Evolutionary conservation across 2,888 invertebrate species (phyloP), one percentile per base, ranked within the genome.

Genomic region (Tenthredo livida): DNA sequence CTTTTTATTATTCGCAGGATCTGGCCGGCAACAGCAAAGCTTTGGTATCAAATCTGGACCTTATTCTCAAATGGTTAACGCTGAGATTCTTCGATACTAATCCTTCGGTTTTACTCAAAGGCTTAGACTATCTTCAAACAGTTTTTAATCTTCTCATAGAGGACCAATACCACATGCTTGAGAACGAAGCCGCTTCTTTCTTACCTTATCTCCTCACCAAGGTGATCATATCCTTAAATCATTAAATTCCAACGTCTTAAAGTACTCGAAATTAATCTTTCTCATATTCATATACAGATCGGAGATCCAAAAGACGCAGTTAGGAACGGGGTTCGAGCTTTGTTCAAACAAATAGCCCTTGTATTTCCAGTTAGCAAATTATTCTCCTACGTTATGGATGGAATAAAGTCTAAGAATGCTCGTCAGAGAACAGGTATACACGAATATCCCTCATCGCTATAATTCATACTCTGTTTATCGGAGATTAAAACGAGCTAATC

Each of bases 61-160:
- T 99, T 86, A 97, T 99, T 84, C 95, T 99, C 73, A 99, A 99
- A 93, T 99, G 99, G 99, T 93, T 99, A 89, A 99, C 99, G 0
- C 94, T 99, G 75, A 95, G 99, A 86, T 99, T 99, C 94, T 99
- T 99, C 91, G 99, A 99, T 94, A 99, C 99, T 37, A 99, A 99
- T 94, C 99, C 99, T 12, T 98, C 98, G 21, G 99, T 99, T 58
- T 95, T 99, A 86, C 95, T 99, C 89, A 98, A 98, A 94, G 98
- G 97, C n/a, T 94, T 99, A 89, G 99, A 99, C 92, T 99, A 98
- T 93, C 94, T 99, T 15, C 96, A 97, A 87, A 93, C 95, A 25
- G 97, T 98, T 85, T 98, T 99, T 93, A 96, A 96, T 87, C 95
- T 96, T 91, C 94, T 99, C 47, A 96, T 97, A 75, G 96, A 97